Evolutionary conservation across 2,113 vertebrate species (phyloP).

Genomic region (Notiomystis cincta): DNA sequence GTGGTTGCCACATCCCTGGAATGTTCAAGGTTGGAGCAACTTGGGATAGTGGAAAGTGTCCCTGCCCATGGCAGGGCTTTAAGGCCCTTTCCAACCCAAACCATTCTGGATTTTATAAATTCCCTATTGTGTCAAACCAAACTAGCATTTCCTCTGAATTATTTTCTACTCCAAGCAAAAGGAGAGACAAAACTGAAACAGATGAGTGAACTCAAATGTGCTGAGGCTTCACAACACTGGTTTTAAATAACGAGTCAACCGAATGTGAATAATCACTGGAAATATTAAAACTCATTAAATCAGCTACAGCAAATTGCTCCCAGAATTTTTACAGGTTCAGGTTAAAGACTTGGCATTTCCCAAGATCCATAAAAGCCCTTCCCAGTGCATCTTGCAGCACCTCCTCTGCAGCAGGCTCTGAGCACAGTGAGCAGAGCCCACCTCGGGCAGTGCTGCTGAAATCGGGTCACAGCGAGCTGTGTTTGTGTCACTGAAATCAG

Average conservation of each 20-base stretch:
- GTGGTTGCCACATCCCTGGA: neutral
- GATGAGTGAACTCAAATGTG: neutral
- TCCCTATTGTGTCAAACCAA: neutral
- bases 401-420: neutral
- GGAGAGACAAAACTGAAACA: neutral
- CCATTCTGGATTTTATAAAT: neutral
- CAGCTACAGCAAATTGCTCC: neutral
- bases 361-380: neutral
- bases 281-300: neutral
- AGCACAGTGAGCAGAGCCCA: neutral
- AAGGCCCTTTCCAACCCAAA: neutral
- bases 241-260: neutral
- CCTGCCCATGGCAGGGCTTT: neutral
- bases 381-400: neutral
- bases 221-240: neutral
- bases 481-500: neutral
- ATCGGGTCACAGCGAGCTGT: neutral
- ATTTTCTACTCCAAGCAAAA: neutral
- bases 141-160: neutral
- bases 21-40: neutral
- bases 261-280: neutral
- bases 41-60: neutral
- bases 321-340: neutral
- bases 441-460: neutral
- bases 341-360: neutral